A percentile compares a stretch with the other conserved stretches of the same genome.
Evolutionary conservation across 2,113 vertebrate genomes (phyloP).

Genomic region (Epinephelus lanceolatus): DNA sequence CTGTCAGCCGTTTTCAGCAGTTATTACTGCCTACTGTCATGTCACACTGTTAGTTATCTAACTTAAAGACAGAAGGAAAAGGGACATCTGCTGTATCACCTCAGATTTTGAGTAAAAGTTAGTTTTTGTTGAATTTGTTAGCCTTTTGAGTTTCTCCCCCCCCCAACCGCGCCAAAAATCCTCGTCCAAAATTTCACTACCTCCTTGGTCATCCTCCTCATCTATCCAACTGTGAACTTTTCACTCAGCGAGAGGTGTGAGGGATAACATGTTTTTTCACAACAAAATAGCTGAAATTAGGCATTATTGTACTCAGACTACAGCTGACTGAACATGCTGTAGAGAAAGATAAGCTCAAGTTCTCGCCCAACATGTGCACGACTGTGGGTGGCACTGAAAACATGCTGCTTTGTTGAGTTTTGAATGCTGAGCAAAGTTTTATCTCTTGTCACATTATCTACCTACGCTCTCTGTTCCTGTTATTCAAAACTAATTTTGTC

Average conservation of each 20-base stretch:
- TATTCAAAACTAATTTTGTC: constrained; percentile 15
- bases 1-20: neutral
- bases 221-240: neutral
- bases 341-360: constrained; percentile 14
- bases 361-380: neutral
- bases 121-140: neutral
- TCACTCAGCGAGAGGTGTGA: neutral
- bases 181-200: neutral
- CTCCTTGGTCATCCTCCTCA: constrained; percentile 9
- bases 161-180: neutral
- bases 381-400: constrained; percentile 48
- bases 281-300: constrained; percentile 25
- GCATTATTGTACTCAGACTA: constrained; percentile 6
- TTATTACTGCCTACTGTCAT: neutral
- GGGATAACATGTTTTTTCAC: neutral
- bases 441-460: constrained; percentile 34
- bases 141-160: neutral
- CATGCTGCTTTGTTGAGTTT: constrained; percentile 35
- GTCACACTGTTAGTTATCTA: neutral
- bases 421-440: constrained; percentile 35
- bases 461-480: constrained; percentile 15
- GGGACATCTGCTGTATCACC: neutral
- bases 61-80: neutral
- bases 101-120: neutral
- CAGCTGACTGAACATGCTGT: constrained; percentile 8